Evolutionary conservation across 2,113 vertebrate species (phyloP).

Genomic region (Protobothrops mucrosquamatus): DNA sequence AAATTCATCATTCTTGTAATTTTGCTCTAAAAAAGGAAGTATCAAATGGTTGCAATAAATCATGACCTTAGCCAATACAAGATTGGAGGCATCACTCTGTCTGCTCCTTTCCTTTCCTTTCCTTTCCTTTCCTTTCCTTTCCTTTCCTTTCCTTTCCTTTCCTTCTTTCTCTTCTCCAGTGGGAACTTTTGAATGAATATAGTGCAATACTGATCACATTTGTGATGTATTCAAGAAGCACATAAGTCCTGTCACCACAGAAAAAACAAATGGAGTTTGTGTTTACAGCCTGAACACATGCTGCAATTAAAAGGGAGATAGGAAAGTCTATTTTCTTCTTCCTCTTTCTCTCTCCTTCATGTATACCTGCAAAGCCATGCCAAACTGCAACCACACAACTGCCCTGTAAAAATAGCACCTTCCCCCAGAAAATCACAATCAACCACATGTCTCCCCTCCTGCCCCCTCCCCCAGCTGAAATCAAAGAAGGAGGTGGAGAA

Average conservation of each 20-base stretch:
- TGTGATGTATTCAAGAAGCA: background rate
- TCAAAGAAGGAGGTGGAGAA: background rate
- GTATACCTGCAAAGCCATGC: background rate
- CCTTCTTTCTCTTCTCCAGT: background rate
- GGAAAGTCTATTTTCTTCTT: background rate
- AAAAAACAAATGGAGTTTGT: background rate
- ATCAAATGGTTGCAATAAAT: background rate
- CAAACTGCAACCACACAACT: background rate
- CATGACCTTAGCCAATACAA: background rate
- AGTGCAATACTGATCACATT: background rate
- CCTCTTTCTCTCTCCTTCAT: background rate
- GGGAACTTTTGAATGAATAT: background rate
- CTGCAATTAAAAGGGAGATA: background rate
- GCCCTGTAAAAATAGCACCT: background rate
- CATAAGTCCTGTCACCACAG: background rate
- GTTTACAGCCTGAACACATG: background rate
- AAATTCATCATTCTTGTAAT: background rate
- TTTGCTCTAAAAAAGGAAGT: background rate
- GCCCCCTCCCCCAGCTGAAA: background rate
- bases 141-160: too few relatives aligned
- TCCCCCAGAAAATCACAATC: background rate
- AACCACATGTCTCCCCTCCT: background rate
- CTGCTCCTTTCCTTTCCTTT: too few relatives aligned
- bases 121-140: too few relatives aligned
- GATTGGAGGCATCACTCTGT: background rate